Evolutionary conservation across 1,140 invertebrate genomes (phyloP).

Genomic region (Drosophila teissieri): DNA sequence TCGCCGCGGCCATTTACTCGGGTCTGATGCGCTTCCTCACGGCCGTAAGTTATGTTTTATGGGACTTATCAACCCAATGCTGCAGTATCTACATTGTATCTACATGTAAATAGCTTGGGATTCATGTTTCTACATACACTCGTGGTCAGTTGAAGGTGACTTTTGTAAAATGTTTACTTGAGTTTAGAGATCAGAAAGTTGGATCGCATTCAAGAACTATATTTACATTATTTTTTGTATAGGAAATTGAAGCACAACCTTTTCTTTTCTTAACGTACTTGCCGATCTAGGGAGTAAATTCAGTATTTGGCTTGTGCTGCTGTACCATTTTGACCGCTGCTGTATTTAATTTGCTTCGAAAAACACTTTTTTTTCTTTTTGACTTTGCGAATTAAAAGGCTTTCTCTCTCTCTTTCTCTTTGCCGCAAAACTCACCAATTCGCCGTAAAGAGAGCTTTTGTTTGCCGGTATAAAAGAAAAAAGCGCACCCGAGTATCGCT

Average conservation of each 20-base stretch:
- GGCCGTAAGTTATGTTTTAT: slow-evolving; percentile 85
- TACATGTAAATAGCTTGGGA: neutral
- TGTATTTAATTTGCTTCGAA: no score
- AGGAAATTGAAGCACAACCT: no score
- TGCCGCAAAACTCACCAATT: no score
- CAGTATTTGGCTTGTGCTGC: no score
- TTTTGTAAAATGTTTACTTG: neutral
- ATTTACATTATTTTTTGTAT: no score
- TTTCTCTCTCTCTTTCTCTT: neutral
- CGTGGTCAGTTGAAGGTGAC: neutral
- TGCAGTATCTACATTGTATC: slow-evolving; percentile 1
- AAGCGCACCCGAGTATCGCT: slow-evolving; percentile 3
- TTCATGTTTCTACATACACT: slow-evolving; percentile 10
- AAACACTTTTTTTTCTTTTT: no score
- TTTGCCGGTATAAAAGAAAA: slow-evolving; percentile 39
- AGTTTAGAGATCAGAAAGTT: no score
- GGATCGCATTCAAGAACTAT: no score
- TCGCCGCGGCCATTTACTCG: slow-evolving; percentile 86
- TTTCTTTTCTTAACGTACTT: no score
- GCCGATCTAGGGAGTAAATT: no score
- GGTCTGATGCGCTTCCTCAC: slow-evolving; percentile 86
- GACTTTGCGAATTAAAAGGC: no score
- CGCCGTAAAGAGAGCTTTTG: neutral
- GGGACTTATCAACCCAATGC: neutral
- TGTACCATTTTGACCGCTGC: neutral